Base-by-base conservation (phyloP, 1,140 invertebrate genomes). In the Pseudomyrmex dendroicus region DNA sequence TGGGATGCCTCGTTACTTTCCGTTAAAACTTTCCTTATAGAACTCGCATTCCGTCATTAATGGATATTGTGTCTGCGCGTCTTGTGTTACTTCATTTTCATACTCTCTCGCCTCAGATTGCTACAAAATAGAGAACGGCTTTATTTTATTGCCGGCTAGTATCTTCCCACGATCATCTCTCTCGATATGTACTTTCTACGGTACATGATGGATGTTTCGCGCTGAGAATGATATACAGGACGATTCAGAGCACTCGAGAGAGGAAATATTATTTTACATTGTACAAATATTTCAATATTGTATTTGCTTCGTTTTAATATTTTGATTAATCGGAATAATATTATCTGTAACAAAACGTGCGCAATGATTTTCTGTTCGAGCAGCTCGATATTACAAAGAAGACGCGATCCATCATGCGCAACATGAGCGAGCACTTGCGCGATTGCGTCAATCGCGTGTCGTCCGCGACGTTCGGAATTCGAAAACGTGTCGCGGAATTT, bases 131-230 rank as follows among this genome's bases (percentile, higher is more conserved):
- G 44, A 80, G 20, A 35, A 35, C n/a, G 22, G 44, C 20, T 13
- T 72, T 72, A 72, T 61, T 80, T 80, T 80, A 72, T 80, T 59
- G 12, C 44, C 56, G 22, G 12, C n/a, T 59, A 70, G n/a, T 46
- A 44, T 80, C 66, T 80, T 80, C 76, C 66, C 76, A 80, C 66
- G 76, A 80, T 80, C 64, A 80, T 80, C 76, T 61, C 46, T 77
- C 50, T 67, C 62, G 76, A 59, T 46, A 59, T 17, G 54, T 72
- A 80, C 54, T 59, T 70, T 80, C 66, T 57, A 35, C 25, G 20
- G 20, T 25, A 57, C 61, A 61, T 80, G 76, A 80, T 80, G 54
- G 15, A 80, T 80, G 76, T 5, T 72, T 13, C 15, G 57, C 10
- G 44, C 54, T 2, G 44, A 44, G 25, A 77, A 56, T 50, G 52